A percentile compares a stretch with the other conserved stretches of the same genome.
Conservation (phyloP, 2,888 invertebrate genomes). For the Drosophila neotestacea region DNA sequence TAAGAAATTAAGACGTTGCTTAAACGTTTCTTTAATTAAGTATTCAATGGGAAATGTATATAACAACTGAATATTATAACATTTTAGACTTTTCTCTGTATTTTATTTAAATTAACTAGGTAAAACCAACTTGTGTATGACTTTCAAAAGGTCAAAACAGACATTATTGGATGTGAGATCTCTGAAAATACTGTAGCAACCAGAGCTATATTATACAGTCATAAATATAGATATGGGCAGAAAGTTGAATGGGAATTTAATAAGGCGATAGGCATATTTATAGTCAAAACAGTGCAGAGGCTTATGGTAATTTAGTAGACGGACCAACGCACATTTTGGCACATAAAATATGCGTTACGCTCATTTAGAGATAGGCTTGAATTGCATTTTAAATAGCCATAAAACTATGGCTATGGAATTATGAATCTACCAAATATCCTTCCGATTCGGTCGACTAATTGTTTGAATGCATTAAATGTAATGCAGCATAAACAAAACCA, state of each 20-base stretch:
- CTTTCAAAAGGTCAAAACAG: no score
- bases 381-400: conserved; percentile 35
- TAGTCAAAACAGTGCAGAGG: conserved; percentile 11
- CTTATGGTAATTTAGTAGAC: conserved; percentile 43
- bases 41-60: no score
- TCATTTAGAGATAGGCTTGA: conserved; percentile 42
- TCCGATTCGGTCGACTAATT: conserved; percentile 50
- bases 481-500: conserved; percentile 52
- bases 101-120: no score
- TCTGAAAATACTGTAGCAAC: not conserved
- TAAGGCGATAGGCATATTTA: conserved; percentile 19
- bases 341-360: conserved; percentile 60
- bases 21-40: no score
- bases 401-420: conserved; percentile 2
- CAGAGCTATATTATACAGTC: not conserved
- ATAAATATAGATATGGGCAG: not conserved
- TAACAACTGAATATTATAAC: no score
- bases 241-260: conserved; percentile 13
- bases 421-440: conserved; percentile 3
- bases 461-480: conserved; percentile 61
- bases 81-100: no score
- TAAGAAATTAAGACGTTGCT: no score
- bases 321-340: conserved; percentile 36
- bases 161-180: not conserved
- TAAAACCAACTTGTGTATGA: no score